Conservation (phyloP, 2,797 vertebrate species). For the Sebastes minor region DNA sequence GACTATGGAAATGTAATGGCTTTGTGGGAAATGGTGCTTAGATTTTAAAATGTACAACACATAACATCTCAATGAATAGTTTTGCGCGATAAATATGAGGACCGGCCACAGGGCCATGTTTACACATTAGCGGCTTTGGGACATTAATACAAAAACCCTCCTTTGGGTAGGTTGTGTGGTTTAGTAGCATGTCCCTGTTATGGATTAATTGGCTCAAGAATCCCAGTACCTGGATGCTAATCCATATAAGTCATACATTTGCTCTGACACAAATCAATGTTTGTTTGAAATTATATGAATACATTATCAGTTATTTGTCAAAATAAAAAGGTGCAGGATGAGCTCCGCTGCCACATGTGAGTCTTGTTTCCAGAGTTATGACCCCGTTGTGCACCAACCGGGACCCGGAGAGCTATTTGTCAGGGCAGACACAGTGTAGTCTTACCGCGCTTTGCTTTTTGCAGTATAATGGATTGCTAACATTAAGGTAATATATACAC, state of each 20-base stretch:
- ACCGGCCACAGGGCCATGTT: background rate
- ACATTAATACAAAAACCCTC: background rate
- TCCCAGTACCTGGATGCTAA: constrained; percentile 17
- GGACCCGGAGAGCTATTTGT: constrained; percentile 49
- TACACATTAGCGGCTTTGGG: background rate
- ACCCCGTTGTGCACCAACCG: constrained; percentile 28
- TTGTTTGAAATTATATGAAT: constrained; percentile 41
- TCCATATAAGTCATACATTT: constrained; percentile 30
- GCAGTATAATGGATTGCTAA: constrained; percentile 47
- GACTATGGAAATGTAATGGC: background rate
- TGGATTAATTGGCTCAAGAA: constrained; percentile 15
- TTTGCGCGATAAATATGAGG: background rate
- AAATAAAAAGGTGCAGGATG: constrained; percentile 16
- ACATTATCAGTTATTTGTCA: constrained; percentile 42
- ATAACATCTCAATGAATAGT: background rate
- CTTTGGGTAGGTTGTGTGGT: background rate
- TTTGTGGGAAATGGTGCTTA: background rate
- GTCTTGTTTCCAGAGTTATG: constrained; percentile 50
- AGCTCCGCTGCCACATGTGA: constrained; percentile 29
- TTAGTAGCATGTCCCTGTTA: background rate
- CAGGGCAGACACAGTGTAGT: constrained; percentile 24
- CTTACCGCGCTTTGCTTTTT: constrained; percentile 34
- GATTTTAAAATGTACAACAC: background rate
- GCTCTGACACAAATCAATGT: constrained; percentile 39
- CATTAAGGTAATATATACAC: constrained; percentile 52